Conservation (phyloP, 1,140 invertebrate species). For the Achroia grisella region DNA sequence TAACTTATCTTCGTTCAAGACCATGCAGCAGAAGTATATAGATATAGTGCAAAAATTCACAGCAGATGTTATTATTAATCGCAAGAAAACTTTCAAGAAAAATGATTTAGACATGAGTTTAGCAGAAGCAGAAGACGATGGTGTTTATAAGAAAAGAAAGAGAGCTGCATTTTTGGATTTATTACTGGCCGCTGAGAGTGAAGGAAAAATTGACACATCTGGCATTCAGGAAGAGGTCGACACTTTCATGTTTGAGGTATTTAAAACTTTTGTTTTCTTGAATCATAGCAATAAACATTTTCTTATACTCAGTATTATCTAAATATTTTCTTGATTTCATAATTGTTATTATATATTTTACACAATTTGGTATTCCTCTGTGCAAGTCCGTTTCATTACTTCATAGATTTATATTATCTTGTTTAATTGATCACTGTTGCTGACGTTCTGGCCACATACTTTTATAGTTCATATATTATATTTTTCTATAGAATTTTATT, state of each 20-base stretch:
- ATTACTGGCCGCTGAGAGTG: neutral
- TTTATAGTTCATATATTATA: no score
- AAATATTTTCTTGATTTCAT: no score
- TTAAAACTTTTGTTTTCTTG: no score
- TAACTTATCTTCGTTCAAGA: neutral
- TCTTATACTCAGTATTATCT: no score
- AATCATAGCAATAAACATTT: no score
- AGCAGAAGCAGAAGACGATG: neutral
- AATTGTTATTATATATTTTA: no score
- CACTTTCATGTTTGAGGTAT: conserved; percentile 55
- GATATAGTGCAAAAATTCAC: neutral
- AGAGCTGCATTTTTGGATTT: conserved; percentile 1
- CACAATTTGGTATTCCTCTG: no score
- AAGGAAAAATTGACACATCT: neutral
- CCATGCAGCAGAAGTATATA: neutral
- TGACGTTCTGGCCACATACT: no score
- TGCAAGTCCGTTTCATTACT: no score
- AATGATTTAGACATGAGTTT: neutral
- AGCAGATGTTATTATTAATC: neutral
- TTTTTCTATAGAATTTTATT: no score
- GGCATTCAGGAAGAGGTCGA: neutral
- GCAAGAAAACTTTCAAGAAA: neutral
- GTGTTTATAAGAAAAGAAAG: neutral
- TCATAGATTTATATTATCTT: no score
- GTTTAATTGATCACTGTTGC: no score